phyloP scores from a whole-genome alignment of 1,140 invertebrate species.

The Macrocentrus cingulum region DNA sequence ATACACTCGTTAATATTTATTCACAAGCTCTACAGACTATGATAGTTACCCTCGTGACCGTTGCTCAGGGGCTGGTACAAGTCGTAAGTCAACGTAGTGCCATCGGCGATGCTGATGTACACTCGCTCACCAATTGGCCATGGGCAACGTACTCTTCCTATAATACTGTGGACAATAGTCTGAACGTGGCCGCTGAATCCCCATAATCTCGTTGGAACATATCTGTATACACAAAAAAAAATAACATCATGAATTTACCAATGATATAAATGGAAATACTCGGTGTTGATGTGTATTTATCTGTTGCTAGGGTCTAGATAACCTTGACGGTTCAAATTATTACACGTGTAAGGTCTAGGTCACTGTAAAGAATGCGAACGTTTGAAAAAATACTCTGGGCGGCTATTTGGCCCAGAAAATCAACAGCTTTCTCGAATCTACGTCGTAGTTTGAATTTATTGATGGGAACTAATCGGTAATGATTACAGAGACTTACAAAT shows the following conservation, averaged over 20 bases:
- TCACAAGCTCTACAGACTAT: background rate
- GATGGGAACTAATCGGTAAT: no score
- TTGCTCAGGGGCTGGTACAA: slow-evolving; percentile 77
- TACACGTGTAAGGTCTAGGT: slow-evolving; percentile 28
- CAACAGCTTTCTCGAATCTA: no score
- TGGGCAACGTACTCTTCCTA: slow-evolving; percentile 82
- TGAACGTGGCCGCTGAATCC: slow-evolving; percentile 93
- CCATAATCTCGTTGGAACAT: slow-evolving; percentile 87
- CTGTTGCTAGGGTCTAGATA: background rate
- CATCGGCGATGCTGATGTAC: slow-evolving; percentile 73
- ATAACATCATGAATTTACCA: slow-evolving; percentile 3
- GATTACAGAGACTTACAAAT: no score
- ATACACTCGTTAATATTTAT: background rate
- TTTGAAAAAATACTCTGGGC: no score
- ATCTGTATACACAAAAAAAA: slow-evolving; percentile 65
- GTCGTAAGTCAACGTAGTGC: slow-evolving; percentile 89
- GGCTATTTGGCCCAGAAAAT: no score
- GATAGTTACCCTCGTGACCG: slow-evolving; percentile 62
- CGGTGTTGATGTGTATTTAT: no score
- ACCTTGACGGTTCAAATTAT: background rate
- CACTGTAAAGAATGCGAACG: slow-evolving; percentile 2
- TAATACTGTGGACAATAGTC: slow-evolving; percentile 86
- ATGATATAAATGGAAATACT: no score
- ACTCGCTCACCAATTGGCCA: slow-evolving; percentile 82
- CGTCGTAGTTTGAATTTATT: no score